Conservation (phyloP, 2,888 invertebrate genomes). For the Tenodera sinensis region DNA sequence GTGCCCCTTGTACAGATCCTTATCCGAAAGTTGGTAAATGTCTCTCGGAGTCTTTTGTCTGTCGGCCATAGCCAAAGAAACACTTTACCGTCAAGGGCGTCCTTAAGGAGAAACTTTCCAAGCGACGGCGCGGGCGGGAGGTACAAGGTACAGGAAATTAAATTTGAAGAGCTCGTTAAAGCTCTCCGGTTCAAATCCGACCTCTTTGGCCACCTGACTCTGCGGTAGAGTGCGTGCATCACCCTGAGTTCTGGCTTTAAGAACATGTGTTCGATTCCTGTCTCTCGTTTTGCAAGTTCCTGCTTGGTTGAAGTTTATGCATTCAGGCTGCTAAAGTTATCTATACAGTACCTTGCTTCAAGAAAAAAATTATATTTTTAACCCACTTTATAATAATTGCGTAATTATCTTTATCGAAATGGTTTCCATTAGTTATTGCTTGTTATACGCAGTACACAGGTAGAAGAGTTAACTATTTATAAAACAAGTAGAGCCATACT, state of each 20-base stretch:
- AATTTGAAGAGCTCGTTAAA: neutral
- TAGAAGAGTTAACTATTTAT: too few species aligned
- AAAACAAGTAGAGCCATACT: too few species aligned
- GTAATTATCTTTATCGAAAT: too few species aligned
- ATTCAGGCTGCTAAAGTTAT: too few species aligned
- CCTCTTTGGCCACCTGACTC: neutral
- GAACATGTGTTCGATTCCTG: too few species aligned
- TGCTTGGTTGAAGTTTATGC: too few species aligned
- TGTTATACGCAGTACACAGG: too few species aligned
- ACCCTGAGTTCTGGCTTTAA: neutral
- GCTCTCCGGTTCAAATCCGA: neutral
- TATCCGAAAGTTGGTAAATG: slow-evolving; percentile 11
- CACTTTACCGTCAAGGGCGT: neutral
- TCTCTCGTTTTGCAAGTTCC: too few species aligned
- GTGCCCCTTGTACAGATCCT: slow-evolving; percentile 2
- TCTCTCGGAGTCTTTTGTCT: neutral
- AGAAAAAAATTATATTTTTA: too few species aligned
- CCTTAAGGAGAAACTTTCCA: neutral
- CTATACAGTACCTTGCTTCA: too few species aligned
- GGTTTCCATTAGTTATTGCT: too few species aligned
- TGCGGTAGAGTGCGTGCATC: neutral
- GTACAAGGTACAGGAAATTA: neutral
- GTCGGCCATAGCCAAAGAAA: neutral
- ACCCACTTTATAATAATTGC: too few species aligned
- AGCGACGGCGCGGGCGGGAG: neutral